Evolutionary conservation across 1,140 invertebrate species (phyloP), one percentile per base, ranked within the genome.

Genomic region (Papilio aristodemus): DNA sequence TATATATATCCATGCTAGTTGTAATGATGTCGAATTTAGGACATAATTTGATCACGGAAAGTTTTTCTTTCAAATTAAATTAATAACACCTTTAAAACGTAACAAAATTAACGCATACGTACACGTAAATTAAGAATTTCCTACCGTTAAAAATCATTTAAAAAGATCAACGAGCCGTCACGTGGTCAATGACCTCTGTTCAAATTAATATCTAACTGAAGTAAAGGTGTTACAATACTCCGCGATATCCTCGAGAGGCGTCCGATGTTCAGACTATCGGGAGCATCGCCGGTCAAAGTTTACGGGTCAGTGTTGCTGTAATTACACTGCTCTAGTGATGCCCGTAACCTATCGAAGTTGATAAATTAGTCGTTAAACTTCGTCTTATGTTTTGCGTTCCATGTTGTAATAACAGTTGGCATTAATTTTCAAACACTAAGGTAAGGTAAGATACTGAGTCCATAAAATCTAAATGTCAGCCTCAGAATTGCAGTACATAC

Each of bases 201-300:
- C 19, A 57, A 68, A 54, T 68, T 68, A 67, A 67, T 68, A n/a
- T 68, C 32, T 57, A 67, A 57, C 66, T 57, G 67, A 68, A 37
- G 50, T 37, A 68, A 64, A 64, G 62, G 38, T 64, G 38, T 64
- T 64, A 64, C 62, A 32, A 64, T 27, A 64, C 9, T 17, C 13
- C 9, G 19, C 62, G 62, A 43, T 64, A 64, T 64, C 62, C 62
- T 64, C 62, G 32, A 64, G n/a, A 64, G 38, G 38, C 6, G 54
- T 58, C 54, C 32, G 58, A 60, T 37, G 58, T 64, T 64, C 59
- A 64, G 36, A 63, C 62, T 69, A 73, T 73, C 71, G 36, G 37
- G 39, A 64, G 58, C 32, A 67, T 67, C 67, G 58, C 17, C 74
- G 74, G 74, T 73, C 74, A 76, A 73, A 71, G 64, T 73, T 76